These are phyloP conservation scores for Tamias sibiricus DNA, from an alignment of 2,113 vertebrate genomes.

Conservation along the genomic window DNA sequence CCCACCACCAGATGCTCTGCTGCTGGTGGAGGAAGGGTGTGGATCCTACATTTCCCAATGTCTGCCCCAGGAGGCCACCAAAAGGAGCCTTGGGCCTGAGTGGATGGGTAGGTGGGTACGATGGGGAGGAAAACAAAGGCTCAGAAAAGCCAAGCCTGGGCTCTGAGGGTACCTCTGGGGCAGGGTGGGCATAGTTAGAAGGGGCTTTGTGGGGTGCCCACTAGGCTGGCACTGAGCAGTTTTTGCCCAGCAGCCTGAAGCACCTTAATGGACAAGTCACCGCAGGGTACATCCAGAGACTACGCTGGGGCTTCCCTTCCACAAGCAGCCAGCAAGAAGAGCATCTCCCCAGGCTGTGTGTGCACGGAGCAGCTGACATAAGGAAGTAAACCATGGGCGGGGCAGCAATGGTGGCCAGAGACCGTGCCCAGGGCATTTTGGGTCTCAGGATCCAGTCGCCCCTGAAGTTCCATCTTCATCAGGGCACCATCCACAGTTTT, in stretches of 20 bases:
- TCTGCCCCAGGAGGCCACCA: neutral
- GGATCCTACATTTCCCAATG: neutral
- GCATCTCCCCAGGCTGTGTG: neutral
- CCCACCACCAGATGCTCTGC: neutral
- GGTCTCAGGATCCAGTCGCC: neutral
- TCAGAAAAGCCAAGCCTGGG: neutral
- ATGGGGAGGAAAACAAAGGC: neutral
- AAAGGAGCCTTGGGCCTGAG: neutral
- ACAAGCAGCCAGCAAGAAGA: neutral
- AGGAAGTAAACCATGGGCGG: neutral
- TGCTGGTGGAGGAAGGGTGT: neutral
- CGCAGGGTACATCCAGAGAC: neutral
- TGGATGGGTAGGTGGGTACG: neutral
- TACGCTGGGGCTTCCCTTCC: neutral
- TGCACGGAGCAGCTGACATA: accelerated
- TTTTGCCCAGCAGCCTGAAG: neutral
- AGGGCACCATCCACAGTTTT: neutral
- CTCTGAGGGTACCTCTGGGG: neutral
- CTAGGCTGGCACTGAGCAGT: neutral
- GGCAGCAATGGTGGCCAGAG: neutral
- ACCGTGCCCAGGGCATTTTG: no score
- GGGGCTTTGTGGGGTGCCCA: neutral
- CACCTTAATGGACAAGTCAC: neutral
- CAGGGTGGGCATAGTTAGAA: neutral
- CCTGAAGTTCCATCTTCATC: neutral